phyloP scores from a whole-genome alignment of 2,888 invertebrate genomes.

The Pristionchus entomophagus region DNA sequence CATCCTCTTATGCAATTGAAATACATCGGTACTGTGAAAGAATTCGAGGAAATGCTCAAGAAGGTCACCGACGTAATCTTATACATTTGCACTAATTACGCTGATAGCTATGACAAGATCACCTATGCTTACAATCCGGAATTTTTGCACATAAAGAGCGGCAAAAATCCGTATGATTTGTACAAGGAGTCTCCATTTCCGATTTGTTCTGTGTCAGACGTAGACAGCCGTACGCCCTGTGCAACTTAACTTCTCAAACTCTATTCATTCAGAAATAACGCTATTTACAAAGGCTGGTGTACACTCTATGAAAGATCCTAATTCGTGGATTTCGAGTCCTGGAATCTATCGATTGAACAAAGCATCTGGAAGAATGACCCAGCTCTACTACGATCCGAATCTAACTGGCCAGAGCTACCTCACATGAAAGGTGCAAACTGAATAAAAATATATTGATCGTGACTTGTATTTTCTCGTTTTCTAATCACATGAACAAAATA shows the following conservation, averaged over 20 bases:
- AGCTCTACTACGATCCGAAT: neutral
- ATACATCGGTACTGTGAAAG: neutral
- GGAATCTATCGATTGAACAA: conserved; percentile 3
- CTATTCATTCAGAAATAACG: neutral
- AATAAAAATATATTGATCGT: neutral
- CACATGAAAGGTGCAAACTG: neutral
- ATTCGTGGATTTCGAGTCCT: neutral
- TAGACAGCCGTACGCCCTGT: neutral
- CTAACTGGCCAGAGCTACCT: neutral
- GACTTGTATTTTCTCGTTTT: no score
- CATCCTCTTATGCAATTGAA: neutral
- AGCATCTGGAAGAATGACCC: neutral
- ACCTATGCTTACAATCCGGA: neutral
- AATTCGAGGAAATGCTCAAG: neutral
- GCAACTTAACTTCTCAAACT: neutral
- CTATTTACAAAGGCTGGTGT: neutral
- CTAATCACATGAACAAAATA: no score
- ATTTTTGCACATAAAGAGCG: neutral
- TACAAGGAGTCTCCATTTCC: neutral
- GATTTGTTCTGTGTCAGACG: neutral
- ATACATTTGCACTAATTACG: neutral
- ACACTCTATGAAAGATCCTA: neutral
- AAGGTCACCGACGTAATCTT: neutral
- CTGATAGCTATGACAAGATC: neutral
- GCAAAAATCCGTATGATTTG: neutral